These are phyloP conservation scores for Gulo gulo DNA, from an alignment of 2,113 vertebrate species.

Conservation along the genomic window DNA sequence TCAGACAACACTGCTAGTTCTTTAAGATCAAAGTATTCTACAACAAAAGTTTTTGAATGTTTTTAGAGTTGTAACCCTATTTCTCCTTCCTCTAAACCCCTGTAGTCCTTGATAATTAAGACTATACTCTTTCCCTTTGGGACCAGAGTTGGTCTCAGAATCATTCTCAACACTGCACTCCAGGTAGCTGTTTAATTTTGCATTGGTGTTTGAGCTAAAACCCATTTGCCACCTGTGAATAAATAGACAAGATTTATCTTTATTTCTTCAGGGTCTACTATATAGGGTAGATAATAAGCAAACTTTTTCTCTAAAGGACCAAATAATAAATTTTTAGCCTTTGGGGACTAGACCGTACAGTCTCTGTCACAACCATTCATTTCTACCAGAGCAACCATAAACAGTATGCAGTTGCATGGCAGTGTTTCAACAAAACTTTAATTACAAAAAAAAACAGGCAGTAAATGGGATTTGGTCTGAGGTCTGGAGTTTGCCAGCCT, in stretches of 20 bases:
- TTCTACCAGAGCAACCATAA: background rate
- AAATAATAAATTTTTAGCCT: background rate
- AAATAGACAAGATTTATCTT: background rate
- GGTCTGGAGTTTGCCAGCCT: background rate
- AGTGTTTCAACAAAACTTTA: slow-evolving; percentile 23
- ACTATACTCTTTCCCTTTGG: background rate
- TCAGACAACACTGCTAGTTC: background rate
- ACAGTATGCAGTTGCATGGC: background rate
- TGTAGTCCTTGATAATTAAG: background rate
- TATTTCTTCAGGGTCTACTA: background rate
- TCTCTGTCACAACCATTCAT: background rate
- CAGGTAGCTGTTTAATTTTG: background rate
- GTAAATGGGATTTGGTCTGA: background rate
- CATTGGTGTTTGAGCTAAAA: slow-evolving; percentile 21
- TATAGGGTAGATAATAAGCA: background rate
- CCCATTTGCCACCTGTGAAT: background rate
- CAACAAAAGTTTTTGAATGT: background rate
- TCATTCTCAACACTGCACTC: background rate
- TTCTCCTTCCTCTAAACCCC: background rate
- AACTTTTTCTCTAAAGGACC: background rate
- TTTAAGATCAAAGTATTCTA: background rate
- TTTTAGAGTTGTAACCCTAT: background rate
- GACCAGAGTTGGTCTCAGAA: background rate
- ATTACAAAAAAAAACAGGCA: background rate
- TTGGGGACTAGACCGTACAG: background rate